phyloP scores from a whole-genome alignment of 2,797 vertebrate species.

The Sphenodon punctatus region DNA sequence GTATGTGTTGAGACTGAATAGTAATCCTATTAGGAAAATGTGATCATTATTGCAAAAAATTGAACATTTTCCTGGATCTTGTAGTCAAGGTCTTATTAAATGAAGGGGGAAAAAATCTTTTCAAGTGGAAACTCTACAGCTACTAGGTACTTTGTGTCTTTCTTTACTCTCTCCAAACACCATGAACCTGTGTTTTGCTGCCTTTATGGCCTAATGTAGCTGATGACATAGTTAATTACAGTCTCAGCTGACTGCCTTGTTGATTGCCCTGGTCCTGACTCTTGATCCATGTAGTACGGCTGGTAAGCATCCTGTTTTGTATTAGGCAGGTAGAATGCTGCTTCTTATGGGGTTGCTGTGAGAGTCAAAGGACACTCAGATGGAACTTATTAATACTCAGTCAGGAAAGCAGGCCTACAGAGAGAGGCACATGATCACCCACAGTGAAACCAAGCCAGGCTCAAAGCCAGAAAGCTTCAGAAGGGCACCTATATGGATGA shows the following conservation, averaged over 20 bases:
- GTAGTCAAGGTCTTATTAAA: background rate
- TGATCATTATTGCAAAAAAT: too few species aligned
- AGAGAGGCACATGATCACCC: background rate
- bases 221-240: background rate
- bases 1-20: too few species aligned
- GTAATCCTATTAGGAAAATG: too few species aligned
- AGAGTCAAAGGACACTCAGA: background rate
- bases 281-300: background rate
- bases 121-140: background rate
- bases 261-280: background rate
- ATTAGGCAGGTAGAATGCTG: background rate
- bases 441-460: background rate
- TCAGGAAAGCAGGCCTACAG: background rate
- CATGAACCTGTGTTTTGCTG: background rate
- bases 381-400: background rate
- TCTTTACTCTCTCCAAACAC: background rate
- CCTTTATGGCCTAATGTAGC: background rate
- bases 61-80: too few species aligned
- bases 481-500: background rate
- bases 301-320: background rate
- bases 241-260: background rate
- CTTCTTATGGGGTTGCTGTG: background rate
- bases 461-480: background rate
- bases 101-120: background rate
- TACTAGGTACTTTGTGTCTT: background rate